Base-by-base conservation (phyloP, 92 coral and sea anemone species). In the Palythoa heliodiscus region DNA sequence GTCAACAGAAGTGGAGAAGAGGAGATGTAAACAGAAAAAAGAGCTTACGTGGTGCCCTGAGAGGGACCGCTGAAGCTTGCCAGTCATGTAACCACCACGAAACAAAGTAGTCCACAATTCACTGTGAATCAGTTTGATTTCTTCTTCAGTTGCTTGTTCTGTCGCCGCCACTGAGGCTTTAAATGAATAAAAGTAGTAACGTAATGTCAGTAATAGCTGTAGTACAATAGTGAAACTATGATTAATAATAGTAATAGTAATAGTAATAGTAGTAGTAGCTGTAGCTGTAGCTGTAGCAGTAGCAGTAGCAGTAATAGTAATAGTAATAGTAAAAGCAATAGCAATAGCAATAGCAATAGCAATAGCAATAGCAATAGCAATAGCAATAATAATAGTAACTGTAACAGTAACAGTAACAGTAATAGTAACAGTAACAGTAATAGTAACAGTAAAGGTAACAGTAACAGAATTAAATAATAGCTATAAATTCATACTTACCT, bases 11-110 rank as follows among this genome's bases (percentile, higher is more conserved):
- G 38, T 8, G 16, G 9, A 39, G 40, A 5, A 13, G 47, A 24
- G 40, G 40, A 29, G 40, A 5, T 23, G 16, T 4, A 11, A 69
- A 13, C 4, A 69, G 13, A 25, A 19, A 29, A 11, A 19, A 25
- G 7, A 47, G 89, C 98, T 87, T 84, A 96, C 98, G 58, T 94
- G 93, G 57, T 96, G 92, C 35, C 98, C 98, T 58, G 99, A 96
- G 38, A 96, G 97, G 22, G 99, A 96, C 50, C 99, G 84, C 76
- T 96, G 99, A 22, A 96, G 92, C 82, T 96, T 96, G 85, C 95
- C 98, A 6, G 98, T 96, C 95, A 93, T 88, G 88, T 91, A 96
- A 5, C 99, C 97, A 39, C 99, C 99, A 50, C 99, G 98, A 81
- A 96, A 96, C 55, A 96, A 86, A 5, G 98, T 96, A 16, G 97